Percentiles rank a stretch among this genome's conserved stretches.
These are phyloP conservation scores for Chiloscyllium plagiosum DNA, from an alignment of 2,113 vertebrate genomes.

Conservation along the genomic window DNA sequence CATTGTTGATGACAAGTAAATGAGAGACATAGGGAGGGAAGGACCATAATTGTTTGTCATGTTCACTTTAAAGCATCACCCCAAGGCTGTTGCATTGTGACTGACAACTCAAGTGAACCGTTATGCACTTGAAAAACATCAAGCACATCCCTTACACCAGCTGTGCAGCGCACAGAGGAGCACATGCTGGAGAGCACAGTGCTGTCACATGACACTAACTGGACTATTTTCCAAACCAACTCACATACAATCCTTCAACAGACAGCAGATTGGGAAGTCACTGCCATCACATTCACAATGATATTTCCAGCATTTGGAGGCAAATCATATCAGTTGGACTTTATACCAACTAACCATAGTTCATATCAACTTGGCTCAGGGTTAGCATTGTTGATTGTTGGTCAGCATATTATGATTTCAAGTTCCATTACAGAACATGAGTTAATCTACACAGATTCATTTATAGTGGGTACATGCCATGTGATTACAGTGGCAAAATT, in stretches of 20 bases:
- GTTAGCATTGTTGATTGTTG: not conserved
- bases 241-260: not conserved
- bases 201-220: not conserved
- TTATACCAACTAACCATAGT: not conserved
- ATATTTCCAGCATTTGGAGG: not conserved
- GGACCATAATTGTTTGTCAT: constrained; percentile 8
- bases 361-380: not conserved
- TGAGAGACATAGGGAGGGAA: not conserved
- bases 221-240: not conserved
- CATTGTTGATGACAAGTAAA: not conserved
- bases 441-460: not conserved
- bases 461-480: not conserved
- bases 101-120: not conserved
- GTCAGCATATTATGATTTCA: not conserved
- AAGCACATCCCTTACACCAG: not conserved
- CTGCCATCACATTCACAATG: not conserved
- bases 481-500: not conserved
- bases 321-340: not conserved
- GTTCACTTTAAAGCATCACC: constrained; percentile 16
- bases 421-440: not conserved
- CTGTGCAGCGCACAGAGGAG: not conserved
- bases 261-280: not conserved
- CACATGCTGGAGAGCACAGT: not conserved
- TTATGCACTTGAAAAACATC: not conserved
- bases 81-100: not conserved